phyloP scores from a whole-genome alignment of 2,113 vertebrate genomes.

The Kryptolebias marmoratus region DNA sequence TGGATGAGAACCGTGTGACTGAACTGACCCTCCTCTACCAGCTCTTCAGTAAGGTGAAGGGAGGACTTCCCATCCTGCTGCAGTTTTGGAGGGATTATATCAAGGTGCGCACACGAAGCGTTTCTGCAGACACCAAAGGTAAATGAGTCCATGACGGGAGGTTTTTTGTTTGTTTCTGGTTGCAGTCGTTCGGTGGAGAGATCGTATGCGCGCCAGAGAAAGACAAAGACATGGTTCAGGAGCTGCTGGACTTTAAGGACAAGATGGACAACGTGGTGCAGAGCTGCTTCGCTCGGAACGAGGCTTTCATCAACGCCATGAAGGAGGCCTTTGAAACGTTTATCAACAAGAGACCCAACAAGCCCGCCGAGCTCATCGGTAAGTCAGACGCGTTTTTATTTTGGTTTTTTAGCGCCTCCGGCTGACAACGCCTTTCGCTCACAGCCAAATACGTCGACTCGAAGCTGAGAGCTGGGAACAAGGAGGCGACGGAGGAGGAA shows the following conservation, averaged over 20 bases:
- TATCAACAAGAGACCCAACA: conserved; percentile 99
- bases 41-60: conserved; percentile 94
- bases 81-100: conserved; percentile 99
- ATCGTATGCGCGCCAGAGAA: conserved; percentile 99
- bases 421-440: conserved; percentile 12
- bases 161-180: conserved; percentile 9
- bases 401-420: conserved; percentile 1
- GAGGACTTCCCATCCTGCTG: conserved; percentile 92
- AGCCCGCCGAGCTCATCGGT: conserved; percentile 98
- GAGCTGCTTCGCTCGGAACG: conserved; percentile 93
- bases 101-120: conserved; percentile 82
- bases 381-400: conserved; percentile 8
- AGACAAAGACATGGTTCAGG: conserved; percentile 99
- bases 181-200: conserved; percentile 94
- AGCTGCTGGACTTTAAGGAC: conserved; percentile 98
- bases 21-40: conserved; percentile 95
- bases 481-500: conserved; percentile 98
- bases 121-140: background rate
- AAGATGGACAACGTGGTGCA: conserved; percentile 98
- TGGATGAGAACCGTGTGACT: conserved; percentile 95
- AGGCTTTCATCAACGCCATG: conserved; percentile 98
- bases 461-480: conserved; percentile 96
- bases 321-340: conserved; percentile 99
- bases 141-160: too few relatives aligned
- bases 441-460: conserved; percentile 98